Evolutionary conservation across 2,797 vertebrate genomes (phyloP), one percentile per base, ranked within the genome.

Genomic region (Taeniopygia guttata): DNA sequence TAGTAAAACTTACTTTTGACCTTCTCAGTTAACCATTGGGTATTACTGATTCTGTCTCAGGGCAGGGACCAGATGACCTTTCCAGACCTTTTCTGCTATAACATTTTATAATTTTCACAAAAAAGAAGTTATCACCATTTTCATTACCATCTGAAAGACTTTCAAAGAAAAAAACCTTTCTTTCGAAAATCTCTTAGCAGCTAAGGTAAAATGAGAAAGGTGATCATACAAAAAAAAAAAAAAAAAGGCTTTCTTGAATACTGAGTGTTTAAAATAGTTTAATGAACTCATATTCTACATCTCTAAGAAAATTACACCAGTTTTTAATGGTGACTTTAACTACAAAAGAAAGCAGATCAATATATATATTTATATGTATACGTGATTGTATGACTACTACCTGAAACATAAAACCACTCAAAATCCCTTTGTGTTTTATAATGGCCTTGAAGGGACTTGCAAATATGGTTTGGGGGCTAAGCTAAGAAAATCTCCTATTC

Each of bases 1-100:
- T 43, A 92, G 66, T 78, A 92, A 95, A 84, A 79, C 8, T 46
- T 73, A 20, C 26, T 92, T 82, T 90, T 93, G 89, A 82, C 63
- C 70, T 88, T 68, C 83, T 73, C 38, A 64, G 58, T 49, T 79
- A 89, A 81, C 80, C 46, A 66, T 6, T 73, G 18, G 36, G 20
- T 81, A 54, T 40, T 79, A 78, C 30, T 25, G 32, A 79, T 93
- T 73, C 29, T 92, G 36, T 43, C 21, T 87, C 59, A 76, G 67
- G 55, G 16, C 26, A 84, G 36, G 63, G 89, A 52, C 19, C 76
- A 59, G 20, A 34, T 87, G 81, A 94, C 74, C 86, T 89, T 93
- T 93, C 32, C 43, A 76, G 67, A 84, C 52, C 46, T 49, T 75
- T 78, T 52, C n/a, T 78, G 13, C 49, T 87, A 6, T 34, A 87